A percentile compares a stretch with the other conserved stretches of the same genome.
phyloP scores from a whole-genome alignment of 2,113 vertebrate species.

The Pachypanchax playfairii region DNA sequence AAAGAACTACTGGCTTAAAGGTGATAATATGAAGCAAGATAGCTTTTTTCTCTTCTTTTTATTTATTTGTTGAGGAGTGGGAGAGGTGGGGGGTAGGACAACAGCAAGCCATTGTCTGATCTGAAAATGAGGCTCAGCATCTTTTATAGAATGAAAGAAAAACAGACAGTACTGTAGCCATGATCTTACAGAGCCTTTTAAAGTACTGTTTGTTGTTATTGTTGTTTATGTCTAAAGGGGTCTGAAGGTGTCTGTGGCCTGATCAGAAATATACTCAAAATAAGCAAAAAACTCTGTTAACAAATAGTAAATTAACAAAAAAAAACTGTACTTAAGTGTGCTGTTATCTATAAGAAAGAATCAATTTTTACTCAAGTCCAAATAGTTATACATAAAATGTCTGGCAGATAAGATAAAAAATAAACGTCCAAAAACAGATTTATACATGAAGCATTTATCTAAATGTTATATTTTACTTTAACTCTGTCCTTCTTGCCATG shows the following conservation, averaged over 20 bases:
- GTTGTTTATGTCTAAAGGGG: not conserved
- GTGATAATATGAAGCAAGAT: slow-evolving; percentile 48
- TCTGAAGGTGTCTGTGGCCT: not conserved
- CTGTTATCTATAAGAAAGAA: no score
- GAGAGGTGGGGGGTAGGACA: slow-evolving; percentile 19
- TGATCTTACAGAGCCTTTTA: not conserved
- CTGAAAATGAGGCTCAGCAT: slow-evolving; percentile 18
- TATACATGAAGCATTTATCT: no score
- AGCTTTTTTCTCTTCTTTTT: slow-evolving; percentile 12
- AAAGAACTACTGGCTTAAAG: slow-evolving; percentile 48
- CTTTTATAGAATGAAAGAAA: not conserved
- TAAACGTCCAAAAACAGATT: no score
- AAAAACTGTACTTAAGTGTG: no score
- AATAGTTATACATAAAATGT: no score
- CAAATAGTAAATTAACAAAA: not conserved
- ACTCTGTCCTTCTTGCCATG: no score
- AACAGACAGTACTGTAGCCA: not conserved
- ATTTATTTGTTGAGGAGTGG: slow-evolving; percentile 2
- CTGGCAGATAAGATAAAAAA: no score
- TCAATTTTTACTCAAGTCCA: no score
- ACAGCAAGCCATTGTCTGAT: slow-evolving; percentile 17
- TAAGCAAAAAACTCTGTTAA: not conserved
- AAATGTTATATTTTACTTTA: no score
- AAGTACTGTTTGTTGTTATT: not conserved
- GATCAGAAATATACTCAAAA: not conserved